Percentiles rank a stretch among this genome's conserved stretches.
Conservation (phyloP, 2,797 vertebrate species). For the Sebastes diaconus region DNA sequence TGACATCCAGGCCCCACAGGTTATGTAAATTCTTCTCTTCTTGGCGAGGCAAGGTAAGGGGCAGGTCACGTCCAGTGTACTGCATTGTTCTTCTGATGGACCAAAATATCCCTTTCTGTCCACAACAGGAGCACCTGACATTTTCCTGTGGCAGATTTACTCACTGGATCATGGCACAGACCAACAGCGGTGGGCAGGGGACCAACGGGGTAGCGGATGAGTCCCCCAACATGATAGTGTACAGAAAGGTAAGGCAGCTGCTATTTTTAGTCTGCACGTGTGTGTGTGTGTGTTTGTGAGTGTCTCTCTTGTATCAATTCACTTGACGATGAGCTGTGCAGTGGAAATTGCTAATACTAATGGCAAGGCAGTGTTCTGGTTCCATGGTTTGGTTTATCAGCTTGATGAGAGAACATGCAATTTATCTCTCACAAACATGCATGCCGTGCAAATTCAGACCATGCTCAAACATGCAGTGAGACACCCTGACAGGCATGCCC, state of each 20-base stretch:
- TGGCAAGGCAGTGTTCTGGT: constrained; percentile 34
- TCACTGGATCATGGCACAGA: constrained; percentile 93
- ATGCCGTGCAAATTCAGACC: constrained; percentile 10
- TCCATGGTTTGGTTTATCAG: constrained; percentile 46
- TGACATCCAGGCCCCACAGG: constrained; percentile 15
- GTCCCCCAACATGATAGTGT: constrained; percentile 97
- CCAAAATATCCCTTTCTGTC: constrained; percentile 61
- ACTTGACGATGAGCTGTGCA: constrained; percentile 41
- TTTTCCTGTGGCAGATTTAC: constrained; percentile 72
- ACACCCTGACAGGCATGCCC: background rate
- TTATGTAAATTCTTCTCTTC: constrained; percentile 34
- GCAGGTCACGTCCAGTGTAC: constrained; percentile 15
- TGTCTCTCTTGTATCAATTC: constrained; percentile 49
- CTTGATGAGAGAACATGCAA: constrained; percentile 30
- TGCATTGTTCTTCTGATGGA: constrained; percentile 44
- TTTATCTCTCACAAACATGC: constrained; percentile 27
- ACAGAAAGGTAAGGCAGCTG: constrained; percentile 91
- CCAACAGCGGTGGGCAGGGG: constrained; percentile 92
- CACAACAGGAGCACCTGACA: constrained; percentile 78
- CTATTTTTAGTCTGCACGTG: constrained; percentile 64
- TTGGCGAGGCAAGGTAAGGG: constrained; percentile 7
- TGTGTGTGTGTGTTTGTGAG: constrained; percentile 10
- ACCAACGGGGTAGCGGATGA: constrained; percentile 95
- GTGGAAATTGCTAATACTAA: constrained; percentile 50
- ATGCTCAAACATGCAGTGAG: background rate